Percentiles rank a stretch among this genome's conserved stretches.
Conservation (phyloP, 2,888 invertebrate genomes). For the Torymus aiolomorphi region DNA sequence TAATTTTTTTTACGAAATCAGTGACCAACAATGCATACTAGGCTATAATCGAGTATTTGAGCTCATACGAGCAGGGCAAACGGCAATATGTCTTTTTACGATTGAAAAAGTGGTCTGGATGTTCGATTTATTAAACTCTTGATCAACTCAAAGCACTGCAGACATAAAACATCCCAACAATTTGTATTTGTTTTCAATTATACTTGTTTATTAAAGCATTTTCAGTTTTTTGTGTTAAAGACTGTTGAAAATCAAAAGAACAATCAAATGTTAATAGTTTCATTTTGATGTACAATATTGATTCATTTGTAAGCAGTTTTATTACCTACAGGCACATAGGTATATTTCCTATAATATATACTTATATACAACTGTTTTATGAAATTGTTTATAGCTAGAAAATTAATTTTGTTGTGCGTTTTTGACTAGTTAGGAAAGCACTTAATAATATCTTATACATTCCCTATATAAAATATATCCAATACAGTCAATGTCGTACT, state of each 20-base stretch:
- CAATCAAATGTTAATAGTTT: slow-evolving; percentile 37
- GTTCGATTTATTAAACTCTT: slow-evolving; percentile 18
- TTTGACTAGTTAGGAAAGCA: slow-evolving; percentile 27
- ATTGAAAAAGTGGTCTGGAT: slow-evolving; percentile 11
- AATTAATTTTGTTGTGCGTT: slow-evolving; percentile 16
- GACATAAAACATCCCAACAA: slow-evolving; percentile 23
- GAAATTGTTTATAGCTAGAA: slow-evolving; percentile 10
- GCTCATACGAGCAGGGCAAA: slow-evolving; percentile 13
- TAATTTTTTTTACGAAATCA: slow-evolving; percentile 30
- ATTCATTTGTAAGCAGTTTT: slow-evolving; percentile 36
- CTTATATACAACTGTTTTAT: slow-evolving; percentile 26
- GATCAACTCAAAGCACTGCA: background rate
- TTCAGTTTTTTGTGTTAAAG: background rate
- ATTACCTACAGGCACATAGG: slow-evolving; percentile 36
- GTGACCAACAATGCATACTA: slow-evolving; percentile 29
- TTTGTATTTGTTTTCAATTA: slow-evolving; percentile 20
- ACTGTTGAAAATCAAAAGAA: slow-evolving; percentile 30
- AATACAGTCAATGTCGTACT: too few relatives aligned
- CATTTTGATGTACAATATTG: slow-evolving; percentile 37
- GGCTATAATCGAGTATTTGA: slow-evolving; percentile 34
- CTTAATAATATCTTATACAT: slow-evolving; percentile 2
- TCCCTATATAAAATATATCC: slow-evolving; percentile 10
- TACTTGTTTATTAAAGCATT: slow-evolving; percentile 9
- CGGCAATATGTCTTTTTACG: slow-evolving; percentile 10
- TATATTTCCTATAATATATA: slow-evolving; percentile 19